Base-by-base conservation (phyloP, 2,888 invertebrate genomes). In the Zaprionus bogoriensis region DNA sequence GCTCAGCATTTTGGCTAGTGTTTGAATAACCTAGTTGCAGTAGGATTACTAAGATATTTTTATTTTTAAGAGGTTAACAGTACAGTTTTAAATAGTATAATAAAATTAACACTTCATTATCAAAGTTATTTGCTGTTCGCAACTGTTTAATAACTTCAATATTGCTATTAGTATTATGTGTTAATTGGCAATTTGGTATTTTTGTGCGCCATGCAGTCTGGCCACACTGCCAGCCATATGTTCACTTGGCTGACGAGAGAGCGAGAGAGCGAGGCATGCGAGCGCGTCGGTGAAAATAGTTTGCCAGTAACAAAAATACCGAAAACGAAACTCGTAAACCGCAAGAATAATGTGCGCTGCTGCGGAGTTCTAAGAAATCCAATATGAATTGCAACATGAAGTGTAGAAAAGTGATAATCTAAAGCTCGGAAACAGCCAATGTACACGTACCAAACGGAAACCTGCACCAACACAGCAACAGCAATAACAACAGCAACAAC, bases 271-370 rank as follows among this genome's bases (percentile, higher is more conserved):
- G 17, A 27, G 45, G 14, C 53, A 45, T 45, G 59, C 47, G 61
- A 41, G 51, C 57, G 74, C 64, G 55, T 77, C 69, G 62, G 78
- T 74, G 74, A 51, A 64, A 74, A 60, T 77, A 65, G 55, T 59
- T 62, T 73, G 62, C 32, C 28, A 48, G 46, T n/a, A 60, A 53
- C 19, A 42, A 41, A 17, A 69, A 52, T 25, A 46, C 5, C 36
- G 22, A 25, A 41, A 51, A 14, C 36, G 51, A 51, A 32, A 23
- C 25, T 19, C 20, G n/a, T 17, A 7, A 1, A 47, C n/a, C n/a
- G n/a, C n/a, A 44, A 41, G 12, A 20, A 20, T 41, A 14, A 63
- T 52, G 66, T 54, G 44, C 27, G 47, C 14, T 42, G 22, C 46
- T 32, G 32, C 19, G 23, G 36, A 25, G 17, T 38, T 42, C 30